Base-by-base conservation (phyloP, 2,113 vertebrate genomes). In the Delphinapterus leucas region DNA sequence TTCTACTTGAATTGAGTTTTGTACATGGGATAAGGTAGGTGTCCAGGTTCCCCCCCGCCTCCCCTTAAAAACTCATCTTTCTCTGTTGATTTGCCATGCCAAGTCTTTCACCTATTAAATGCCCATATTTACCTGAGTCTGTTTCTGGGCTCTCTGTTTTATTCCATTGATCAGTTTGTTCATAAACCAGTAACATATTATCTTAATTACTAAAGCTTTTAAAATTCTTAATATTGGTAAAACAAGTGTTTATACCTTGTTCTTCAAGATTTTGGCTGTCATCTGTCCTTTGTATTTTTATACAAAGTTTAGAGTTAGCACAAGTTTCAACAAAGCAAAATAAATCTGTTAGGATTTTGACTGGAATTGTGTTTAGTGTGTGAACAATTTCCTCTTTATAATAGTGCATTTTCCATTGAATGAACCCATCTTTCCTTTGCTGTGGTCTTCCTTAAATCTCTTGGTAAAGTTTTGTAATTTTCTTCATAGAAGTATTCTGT, bases 141-240 rank as follows among this genome's bases (percentile, higher is more conserved):
- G 0, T 85, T 63, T 71, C 41, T 89, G 47, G 26, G 33, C 26
- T 81, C 6, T 80, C 44, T 82, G 60, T 60, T 80, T 41, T 89
- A 12, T 74, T n/a, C 20, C 17, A 67, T 74, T 67, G 13, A 49
- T 65, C 47, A 31, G 7, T 67, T 89, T 81, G 36, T 33, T 33
- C 18, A 23, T 55, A 38, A 1, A 90, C 18, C 8, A 77, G 36
- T 77, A 65, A 53, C 55, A 79, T 44, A 65, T 20, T 63, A 0
- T 71, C 73, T 85, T 77, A 60, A 82, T 82, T 88, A 61, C 26
- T 63, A 71, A 82, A 90, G 28, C 73, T 71, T 93, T 93, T 55
- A 20, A 58, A 60, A 63, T n/a, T 74, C 33, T 67, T 81, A 47
- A 28, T 74, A 67, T 49, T 81, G 26, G 26, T 85, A 79, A 80